Conservation (phyloP, 2,113 vertebrate species). For the Corythoichthys intestinalis region DNA sequence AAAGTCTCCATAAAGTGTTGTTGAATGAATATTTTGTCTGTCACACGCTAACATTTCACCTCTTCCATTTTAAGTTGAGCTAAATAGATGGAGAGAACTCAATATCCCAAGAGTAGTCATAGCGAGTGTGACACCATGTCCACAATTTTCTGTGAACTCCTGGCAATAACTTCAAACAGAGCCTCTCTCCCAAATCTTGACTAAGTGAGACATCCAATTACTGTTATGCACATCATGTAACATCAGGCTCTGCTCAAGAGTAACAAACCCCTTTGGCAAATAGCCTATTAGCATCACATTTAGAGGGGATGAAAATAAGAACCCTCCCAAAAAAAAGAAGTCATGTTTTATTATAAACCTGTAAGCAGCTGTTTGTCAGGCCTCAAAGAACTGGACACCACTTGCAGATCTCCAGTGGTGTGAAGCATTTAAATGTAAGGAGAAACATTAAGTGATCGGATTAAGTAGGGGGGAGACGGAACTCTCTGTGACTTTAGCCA, state of each 20-base stretch:
- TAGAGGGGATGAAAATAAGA: constrained; percentile 21
- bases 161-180: neutral
- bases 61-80: neutral
- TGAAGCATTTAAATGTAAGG: constrained; percentile 12
- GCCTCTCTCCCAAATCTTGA: constrained; percentile 1
- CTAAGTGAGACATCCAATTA: constrained; percentile 48
- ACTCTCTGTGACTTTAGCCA: constrained; percentile 6
- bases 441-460: constrained; percentile 9
- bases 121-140: constrained; percentile 33
- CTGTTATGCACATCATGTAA: constrained; percentile 36
- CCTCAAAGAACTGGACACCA: constrained; percentile 12
- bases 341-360: constrained; percentile 10
- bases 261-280: constrained; percentile 27
- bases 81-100: constrained; percentile 17
- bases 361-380: neutral
- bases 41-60: constrained; percentile 14
- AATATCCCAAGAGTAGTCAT: constrained; percentile 25
- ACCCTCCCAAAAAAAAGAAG: neutral
- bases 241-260: constrained; percentile 25
- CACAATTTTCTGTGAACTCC: neutral
- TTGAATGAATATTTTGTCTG: neutral
- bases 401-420: constrained; percentile 4
- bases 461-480: constrained; percentile 5
- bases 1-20: neutral
- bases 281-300: constrained; percentile 31